phyloP scores from a whole-genome alignment of 2,888 invertebrate species.

The Arenicola marina region DNA sequence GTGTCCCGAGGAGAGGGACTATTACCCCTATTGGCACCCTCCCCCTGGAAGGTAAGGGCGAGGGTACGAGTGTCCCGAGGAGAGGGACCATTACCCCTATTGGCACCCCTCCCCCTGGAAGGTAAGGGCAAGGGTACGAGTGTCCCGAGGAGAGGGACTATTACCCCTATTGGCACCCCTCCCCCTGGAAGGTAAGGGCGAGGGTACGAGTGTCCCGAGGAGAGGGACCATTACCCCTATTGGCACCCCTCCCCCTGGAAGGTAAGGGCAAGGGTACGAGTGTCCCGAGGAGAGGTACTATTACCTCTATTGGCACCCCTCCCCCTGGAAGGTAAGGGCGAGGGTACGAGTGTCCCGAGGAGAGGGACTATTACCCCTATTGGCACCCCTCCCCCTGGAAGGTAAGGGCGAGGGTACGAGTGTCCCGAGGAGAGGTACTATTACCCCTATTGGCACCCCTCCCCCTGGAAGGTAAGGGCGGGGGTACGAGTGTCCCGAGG shows the following conservation, averaged over 20 bases:
- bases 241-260: slow-evolving; percentile 56
- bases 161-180: slow-evolving; percentile 59
- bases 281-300: too few species aligned
- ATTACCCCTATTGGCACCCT: slow-evolving; percentile 60
- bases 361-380: too few species aligned
- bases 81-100: slow-evolving; percentile 59
- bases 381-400: too few species aligned
- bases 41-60: slow-evolving; percentile 47
- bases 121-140: slow-evolving; percentile 57
- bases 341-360: too few species aligned
- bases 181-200: slow-evolving; percentile 50
- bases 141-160: slow-evolving; percentile 60
- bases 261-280: too few species aligned
- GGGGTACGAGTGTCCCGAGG: too few species aligned
- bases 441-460: too few species aligned
- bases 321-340: too few species aligned
- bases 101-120: slow-evolving; percentile 56
- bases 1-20: slow-evolving; percentile 59
- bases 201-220: slow-evolving; percentile 61
- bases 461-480: too few species aligned
- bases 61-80: slow-evolving; percentile 61
- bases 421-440: too few species aligned
- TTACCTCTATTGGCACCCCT: too few species aligned
- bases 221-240: slow-evolving; percentile 59
- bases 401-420: too few species aligned